Evolutionary conservation across 1,140 invertebrate species (phyloP).

Genomic region (Pentalonia nigronervosa): DNA sequence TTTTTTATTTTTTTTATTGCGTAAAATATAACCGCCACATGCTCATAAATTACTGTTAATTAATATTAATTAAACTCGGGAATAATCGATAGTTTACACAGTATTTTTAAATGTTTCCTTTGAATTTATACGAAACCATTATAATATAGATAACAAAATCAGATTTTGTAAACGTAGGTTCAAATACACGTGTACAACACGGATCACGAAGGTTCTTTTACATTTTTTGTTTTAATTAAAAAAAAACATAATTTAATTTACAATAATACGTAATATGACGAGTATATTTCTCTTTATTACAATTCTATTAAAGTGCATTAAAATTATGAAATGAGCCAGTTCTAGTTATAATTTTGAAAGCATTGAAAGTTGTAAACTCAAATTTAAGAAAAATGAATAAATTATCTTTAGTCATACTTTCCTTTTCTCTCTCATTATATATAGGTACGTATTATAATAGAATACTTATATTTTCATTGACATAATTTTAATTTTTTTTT

Average conservation of each 20-base stretch:
- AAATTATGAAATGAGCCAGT: background rate
- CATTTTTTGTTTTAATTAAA: slow-evolving; percentile 1
- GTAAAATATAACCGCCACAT: background rate
- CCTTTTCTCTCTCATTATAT: background rate
- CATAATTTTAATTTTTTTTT: no score
- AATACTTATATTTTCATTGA: no score
- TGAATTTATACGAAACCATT: background rate
- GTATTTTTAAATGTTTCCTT: background rate
- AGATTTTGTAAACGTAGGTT: background rate
- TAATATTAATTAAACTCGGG: background rate
- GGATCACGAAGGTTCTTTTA: background rate
- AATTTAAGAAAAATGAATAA: no score
- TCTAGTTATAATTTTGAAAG: background rate
- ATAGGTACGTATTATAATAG: no score
- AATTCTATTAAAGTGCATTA: background rate
- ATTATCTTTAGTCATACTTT: background rate
- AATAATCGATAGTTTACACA: background rate
- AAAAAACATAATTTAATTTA: background rate
- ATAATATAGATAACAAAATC: background rate
- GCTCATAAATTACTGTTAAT: background rate
- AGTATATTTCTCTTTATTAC: background rate
- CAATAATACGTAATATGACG: background rate
- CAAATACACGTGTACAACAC: background rate
- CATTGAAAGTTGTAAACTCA: background rate
- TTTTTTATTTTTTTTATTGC: background rate